Evolutionary conservation across 2,797 vertebrate species (phyloP).

Genomic region (Myripristis jacobus): DNA sequence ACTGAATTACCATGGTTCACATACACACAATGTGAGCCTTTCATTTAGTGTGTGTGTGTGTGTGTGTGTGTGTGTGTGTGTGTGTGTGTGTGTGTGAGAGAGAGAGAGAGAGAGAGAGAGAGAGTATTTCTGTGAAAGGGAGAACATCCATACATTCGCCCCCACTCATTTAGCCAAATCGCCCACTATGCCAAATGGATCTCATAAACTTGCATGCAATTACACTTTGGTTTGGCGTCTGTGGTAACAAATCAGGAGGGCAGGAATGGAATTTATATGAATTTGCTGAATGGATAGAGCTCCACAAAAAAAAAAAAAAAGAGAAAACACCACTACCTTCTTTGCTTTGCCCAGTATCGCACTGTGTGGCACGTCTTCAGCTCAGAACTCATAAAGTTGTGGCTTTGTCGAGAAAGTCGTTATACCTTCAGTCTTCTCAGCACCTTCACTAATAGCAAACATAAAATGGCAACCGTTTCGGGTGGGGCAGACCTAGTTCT

Average conservation of each 20-base stretch:
- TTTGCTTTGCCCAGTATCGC: slow-evolving; percentile 37
- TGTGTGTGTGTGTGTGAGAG: slow-evolving; percentile 22
- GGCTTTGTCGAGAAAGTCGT: slow-evolving; percentile 67
- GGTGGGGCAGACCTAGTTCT: slow-evolving; percentile 14
- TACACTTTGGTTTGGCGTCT: slow-evolving; percentile 70
- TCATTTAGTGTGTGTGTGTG: slow-evolving; percentile 36
- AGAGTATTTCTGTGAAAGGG: neutral
- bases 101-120: too few species aligned
- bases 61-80: slow-evolving; percentile 20
- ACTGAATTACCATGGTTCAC: slow-evolving; percentile 37
- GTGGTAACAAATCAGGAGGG: slow-evolving; percentile 63
- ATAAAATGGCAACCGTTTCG: slow-evolving; percentile 58
- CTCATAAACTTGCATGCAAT: slow-evolving; percentile 75
- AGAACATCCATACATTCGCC: slow-evolving; percentile 19
- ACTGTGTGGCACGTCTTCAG: slow-evolving; percentile 71
- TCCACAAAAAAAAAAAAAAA: slow-evolving; percentile 21
- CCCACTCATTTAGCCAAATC: slow-evolving; percentile 49
- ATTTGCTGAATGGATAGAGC: slow-evolving; percentile 47
- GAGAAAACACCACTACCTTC: slow-evolving; percentile 19
- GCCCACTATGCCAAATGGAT: slow-evolving; percentile 61
- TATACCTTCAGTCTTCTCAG: slow-evolving; percentile 70
- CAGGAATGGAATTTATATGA: slow-evolving; percentile 60
- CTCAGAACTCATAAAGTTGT: slow-evolving; percentile 67
- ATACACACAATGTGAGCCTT: slow-evolving; percentile 41
- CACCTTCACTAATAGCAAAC: slow-evolving; percentile 66